These are phyloP conservation scores for Rhabdornis inornatus DNA, from an alignment of 2,113 vertebrate species.

Conservation along the genomic window DNA sequence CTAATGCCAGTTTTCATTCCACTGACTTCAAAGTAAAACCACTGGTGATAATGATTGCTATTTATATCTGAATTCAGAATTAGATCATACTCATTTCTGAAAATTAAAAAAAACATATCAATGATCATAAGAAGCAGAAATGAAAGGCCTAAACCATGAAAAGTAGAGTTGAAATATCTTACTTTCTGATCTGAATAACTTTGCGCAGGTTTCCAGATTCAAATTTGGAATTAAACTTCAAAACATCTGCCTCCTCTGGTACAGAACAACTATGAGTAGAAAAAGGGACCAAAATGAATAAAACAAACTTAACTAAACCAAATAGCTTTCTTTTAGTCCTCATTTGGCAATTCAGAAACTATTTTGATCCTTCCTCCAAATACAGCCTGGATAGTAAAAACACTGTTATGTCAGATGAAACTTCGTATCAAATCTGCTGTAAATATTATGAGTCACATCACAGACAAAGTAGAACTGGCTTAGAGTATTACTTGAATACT, in stretches of 20 bases:
- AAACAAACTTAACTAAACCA: background rate
- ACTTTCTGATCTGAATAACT: constrained; percentile 97
- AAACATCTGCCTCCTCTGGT: constrained; percentile 83
- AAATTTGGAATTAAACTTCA: constrained; percentile 98
- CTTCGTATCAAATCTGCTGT: background rate
- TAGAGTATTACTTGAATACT: background rate
- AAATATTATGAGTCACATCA: background rate
- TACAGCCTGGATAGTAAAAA: background rate
- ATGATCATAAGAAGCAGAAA: constrained; percentile 23
- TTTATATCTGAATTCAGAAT: constrained; percentile 98
- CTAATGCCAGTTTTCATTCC: constrained; percentile 85
- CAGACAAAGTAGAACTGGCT: background rate
- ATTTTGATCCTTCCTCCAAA: background rate
- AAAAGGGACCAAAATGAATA: background rate
- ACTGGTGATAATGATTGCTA: constrained; percentile 98
- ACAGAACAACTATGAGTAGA: constrained; percentile 74
- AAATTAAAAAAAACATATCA: constrained; percentile 50
- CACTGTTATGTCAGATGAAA: background rate
- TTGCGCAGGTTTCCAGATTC: constrained; percentile 98
- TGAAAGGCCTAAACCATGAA: background rate
- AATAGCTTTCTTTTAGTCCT: background rate
- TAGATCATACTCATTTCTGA: constrained; percentile 94
- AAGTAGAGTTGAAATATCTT: constrained; percentile 61
- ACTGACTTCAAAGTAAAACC: constrained; percentile 99
- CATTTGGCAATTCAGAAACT: background rate